Conservation (phyloP, 2,888 invertebrate species). For the Lasioglossum calceatum region DNA sequence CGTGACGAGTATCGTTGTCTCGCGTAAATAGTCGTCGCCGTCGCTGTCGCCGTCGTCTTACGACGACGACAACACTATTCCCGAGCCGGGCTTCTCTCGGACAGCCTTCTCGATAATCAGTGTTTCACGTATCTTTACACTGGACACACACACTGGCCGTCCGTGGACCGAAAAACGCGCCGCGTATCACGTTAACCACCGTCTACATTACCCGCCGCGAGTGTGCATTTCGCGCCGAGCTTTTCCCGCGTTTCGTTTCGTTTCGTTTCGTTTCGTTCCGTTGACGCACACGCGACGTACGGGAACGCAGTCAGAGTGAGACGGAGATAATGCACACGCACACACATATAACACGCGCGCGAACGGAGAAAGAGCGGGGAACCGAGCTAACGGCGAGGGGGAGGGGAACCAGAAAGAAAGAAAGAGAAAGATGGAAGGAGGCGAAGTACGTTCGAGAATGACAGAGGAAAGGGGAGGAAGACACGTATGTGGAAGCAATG, state of each 20-base stretch:
- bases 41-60: conserved; percentile 25
- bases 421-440: not conserved
- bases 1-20: conserved; percentile 40
- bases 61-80: conserved; percentile 50
- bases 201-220: conserved; percentile 57
- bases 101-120: conserved; percentile 41
- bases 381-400: not conserved
- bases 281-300: conserved; percentile 60
- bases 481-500: conserved; percentile 37
- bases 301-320: conserved; percentile 47
- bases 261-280: conserved; percentile 63
- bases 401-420: not conserved
- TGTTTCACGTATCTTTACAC: conserved; percentile 43
- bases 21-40: conserved; percentile 34
- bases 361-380: conserved; percentile 37
- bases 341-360: conserved; percentile 48
- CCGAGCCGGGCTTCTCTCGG: conserved; percentile 11
- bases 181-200: conserved; percentile 59
- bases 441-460: conserved; percentile 25
- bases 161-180: conserved; percentile 42
- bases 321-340: conserved; percentile 43
- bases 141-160: conserved; percentile 54
- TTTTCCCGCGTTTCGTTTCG: conserved; percentile 70
- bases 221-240: conserved; percentile 56
- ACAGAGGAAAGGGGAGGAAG: conserved; percentile 43